phyloP scores from a whole-genome alignment of 1,140 invertebrate genomes.

The Panonychus citri region DNA sequence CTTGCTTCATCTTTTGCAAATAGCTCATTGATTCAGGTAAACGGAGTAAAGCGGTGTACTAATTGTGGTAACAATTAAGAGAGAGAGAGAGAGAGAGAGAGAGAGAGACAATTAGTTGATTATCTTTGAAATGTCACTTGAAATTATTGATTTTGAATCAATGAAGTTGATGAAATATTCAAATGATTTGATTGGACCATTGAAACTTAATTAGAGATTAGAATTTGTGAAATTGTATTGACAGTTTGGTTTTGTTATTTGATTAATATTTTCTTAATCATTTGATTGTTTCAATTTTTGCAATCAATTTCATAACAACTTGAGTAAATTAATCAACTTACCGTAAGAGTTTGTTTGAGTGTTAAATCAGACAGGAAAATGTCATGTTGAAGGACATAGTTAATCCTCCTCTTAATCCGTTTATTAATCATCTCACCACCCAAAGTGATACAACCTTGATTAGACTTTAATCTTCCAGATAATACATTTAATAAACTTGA shows the following conservation, averaged over 20 bases:
- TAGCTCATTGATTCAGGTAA: conserved; percentile 48
- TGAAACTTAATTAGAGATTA: too few species aligned
- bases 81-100: neutral
- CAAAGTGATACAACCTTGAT: conserved; percentile 44
- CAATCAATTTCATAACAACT: too few species aligned
- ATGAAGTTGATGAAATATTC: too few species aligned
- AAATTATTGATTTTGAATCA: too few species aligned
- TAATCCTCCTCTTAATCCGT: conserved; percentile 45
- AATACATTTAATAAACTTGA: conserved; percentile 53
- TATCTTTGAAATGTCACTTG: too few species aligned
- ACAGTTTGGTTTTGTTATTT: too few species aligned
- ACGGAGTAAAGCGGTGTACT: conserved; percentile 43
- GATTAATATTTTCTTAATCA: too few species aligned
- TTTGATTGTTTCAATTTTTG: too few species aligned
- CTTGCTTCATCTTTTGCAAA: conserved; percentile 47
- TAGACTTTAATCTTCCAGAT: conserved; percentile 36
- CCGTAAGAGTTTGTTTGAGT: conserved; percentile 47
- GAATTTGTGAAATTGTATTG: neutral
- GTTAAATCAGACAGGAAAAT: conserved; percentile 60
- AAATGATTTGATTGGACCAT: too few species aligned
- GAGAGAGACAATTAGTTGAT: neutral
- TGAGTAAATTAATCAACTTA: too few species aligned
- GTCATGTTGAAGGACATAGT: conserved; percentile 62
- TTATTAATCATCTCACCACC: conserved; percentile 50
- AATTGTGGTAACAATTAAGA: too few species aligned